These are phyloP conservation scores for Drosophila ogumai DNA, from an alignment of 1,140 invertebrate genomes.

Conservation along the genomic window DNA sequence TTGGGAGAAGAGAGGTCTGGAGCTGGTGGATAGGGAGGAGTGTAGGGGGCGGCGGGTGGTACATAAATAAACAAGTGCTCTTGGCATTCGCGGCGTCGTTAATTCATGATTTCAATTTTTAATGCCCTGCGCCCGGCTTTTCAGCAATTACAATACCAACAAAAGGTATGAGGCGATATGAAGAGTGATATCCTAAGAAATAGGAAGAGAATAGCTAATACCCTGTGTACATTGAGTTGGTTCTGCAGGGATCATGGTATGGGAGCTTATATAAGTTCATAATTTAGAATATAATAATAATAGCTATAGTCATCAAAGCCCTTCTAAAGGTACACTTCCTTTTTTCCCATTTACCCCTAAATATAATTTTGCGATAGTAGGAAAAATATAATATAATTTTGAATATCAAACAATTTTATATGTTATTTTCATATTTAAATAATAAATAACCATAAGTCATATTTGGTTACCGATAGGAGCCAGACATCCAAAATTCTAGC, in stretches of 20 bases:
- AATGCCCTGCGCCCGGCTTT: constrained; percentile 73
- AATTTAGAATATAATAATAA: neutral
- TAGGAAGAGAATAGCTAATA: neutral
- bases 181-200: neutral
- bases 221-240: neutral
- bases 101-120: constrained; percentile 83
- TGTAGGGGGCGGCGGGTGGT: constrained; percentile 4
- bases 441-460: no score
- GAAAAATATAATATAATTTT: no score
- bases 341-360: no score
- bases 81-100: constrained; percentile 80
- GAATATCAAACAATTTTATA: no score
- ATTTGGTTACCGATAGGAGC: no score
- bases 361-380: no score
- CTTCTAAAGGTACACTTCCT: no score
- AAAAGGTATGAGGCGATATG: constrained; percentile 14
- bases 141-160: constrained; percentile 59
- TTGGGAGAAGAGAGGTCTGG: constrained; percentile 6
- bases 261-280: neutral
- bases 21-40: neutral
- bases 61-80: constrained; percentile 83
- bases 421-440: no score
- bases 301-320: no score
- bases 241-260: neutral
- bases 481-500: no score